Conservation (phyloP, 2,113 vertebrate genomes). For the Hemichromis elongatus region DNA sequence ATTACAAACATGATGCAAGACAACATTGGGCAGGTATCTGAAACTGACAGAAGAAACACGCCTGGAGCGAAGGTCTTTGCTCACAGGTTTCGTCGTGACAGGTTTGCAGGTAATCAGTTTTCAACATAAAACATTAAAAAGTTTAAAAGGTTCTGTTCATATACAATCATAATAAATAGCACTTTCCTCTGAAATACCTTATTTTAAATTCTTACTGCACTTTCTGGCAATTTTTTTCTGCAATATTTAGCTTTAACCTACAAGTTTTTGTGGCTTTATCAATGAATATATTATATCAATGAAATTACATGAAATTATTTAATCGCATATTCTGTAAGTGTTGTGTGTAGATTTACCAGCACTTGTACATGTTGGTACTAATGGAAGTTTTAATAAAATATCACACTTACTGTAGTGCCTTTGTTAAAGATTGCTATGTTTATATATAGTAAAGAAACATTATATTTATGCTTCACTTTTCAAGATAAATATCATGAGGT, state of each 20-base stretch:
- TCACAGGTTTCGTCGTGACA: fast-evolving
- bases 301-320: too few relatives aligned
- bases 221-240: neutral
- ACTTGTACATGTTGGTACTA: too few relatives aligned
- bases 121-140: neutral
- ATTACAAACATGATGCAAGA: neutral
- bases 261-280: neutral
- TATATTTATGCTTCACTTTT: neutral
- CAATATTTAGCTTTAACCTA: neutral
- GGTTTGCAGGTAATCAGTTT: neutral
- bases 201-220: neutral
- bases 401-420: neutral
- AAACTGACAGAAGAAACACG: neutral
- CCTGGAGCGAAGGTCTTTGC: neutral
- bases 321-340: too few relatives aligned
- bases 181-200: neutral
- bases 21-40: neutral
- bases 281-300: too few relatives aligned
- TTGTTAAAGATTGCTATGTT: neutral
- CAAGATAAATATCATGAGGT: fast-evolving
- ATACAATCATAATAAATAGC: neutral
- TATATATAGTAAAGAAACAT: neutral
- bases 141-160: neutral
- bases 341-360: too few relatives aligned
- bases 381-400: neutral